A percentile compares a stretch with the other conserved stretches of the same genome.
Evolutionary conservation across 1,140 invertebrate genomes (phyloP).

Genomic region (Steinernema khuongi): DNA sequence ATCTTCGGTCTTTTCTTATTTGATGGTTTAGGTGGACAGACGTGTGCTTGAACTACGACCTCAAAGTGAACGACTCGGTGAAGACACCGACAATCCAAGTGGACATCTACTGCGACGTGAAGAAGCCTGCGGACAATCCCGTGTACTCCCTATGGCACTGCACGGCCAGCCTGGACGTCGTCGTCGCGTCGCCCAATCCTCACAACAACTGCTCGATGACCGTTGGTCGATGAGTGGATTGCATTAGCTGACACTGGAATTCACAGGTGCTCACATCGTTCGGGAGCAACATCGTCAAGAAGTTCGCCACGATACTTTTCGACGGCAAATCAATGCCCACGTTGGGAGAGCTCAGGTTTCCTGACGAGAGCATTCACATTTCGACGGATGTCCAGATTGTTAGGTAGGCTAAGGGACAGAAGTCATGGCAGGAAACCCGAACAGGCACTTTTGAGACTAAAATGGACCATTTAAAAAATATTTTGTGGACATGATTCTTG

Average conservation of each 20-base stretch:
- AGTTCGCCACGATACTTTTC: neutral
- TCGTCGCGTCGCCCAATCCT: neutral
- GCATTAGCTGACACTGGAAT: neutral
- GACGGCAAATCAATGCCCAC: neutral
- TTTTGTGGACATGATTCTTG: no score
- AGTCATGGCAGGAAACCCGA: no score
- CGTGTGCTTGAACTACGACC: neutral
- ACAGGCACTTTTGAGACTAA: no score
- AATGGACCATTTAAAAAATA: no score
- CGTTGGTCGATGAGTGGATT: neutral
- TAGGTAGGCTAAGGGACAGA: neutral
- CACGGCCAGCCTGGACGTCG: neutral
- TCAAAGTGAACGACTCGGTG: neutral
- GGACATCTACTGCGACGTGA: neutral
- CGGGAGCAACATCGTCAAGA: neutral
- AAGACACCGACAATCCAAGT: neutral
- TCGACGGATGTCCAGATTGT: neutral
- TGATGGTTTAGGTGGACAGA: neutral
- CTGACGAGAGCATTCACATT: neutral
- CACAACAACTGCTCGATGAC: constrained; percentile 12
- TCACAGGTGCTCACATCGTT: neutral
- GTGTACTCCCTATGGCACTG: neutral
- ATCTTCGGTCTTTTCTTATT: neutral
- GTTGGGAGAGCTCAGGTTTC: neutral
- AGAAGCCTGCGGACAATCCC: neutral